phyloP scores from a whole-genome alignment of 2,113 vertebrate species.

The Eudyptes chrysolophus region DNA sequence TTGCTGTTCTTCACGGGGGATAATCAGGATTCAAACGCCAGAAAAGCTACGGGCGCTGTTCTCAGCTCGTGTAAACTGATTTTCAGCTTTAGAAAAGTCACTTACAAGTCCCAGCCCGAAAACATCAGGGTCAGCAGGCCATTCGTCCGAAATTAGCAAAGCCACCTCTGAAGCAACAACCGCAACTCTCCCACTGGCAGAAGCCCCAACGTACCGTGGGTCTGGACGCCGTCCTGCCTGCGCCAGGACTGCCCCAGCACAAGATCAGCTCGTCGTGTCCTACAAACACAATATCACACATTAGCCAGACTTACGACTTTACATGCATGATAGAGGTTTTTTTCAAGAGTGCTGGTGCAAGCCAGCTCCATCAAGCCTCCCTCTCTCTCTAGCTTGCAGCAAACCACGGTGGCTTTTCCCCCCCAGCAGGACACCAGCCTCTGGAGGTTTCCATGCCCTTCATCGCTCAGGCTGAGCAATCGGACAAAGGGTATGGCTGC shows the following conservation, averaged over 20 bases:
- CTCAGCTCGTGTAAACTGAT: neutral
- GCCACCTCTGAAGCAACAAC: neutral
- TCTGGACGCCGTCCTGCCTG: accelerated
- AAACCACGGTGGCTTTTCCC: accelerated
- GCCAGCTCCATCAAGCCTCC: neutral
- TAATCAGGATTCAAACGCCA: neutral
- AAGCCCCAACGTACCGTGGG: accelerated
- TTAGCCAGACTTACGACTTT: neutral
- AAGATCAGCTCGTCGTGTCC: accelerated
- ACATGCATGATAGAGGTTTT: accelerated
- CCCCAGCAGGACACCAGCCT: neutral
- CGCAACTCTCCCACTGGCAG: neutral
- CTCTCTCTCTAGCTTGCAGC: neutral
- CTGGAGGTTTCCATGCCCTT: neutral
- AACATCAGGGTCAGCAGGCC: neutral
- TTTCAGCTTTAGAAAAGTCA: neutral
- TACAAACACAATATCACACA: neutral
- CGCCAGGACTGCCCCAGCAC: accelerated
- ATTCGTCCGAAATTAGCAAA: neutral
- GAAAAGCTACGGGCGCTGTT: accelerated
- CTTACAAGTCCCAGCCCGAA: neutral
- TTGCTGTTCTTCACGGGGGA: accelerated
- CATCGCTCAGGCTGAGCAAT: neutral
- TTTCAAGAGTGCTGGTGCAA: neutral
- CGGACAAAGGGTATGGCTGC: neutral